Evolutionary conservation across 2,113 vertebrate species (phyloP), one percentile per base, ranked within the genome.

Genomic region (Lampris megalopsis): DNA sequence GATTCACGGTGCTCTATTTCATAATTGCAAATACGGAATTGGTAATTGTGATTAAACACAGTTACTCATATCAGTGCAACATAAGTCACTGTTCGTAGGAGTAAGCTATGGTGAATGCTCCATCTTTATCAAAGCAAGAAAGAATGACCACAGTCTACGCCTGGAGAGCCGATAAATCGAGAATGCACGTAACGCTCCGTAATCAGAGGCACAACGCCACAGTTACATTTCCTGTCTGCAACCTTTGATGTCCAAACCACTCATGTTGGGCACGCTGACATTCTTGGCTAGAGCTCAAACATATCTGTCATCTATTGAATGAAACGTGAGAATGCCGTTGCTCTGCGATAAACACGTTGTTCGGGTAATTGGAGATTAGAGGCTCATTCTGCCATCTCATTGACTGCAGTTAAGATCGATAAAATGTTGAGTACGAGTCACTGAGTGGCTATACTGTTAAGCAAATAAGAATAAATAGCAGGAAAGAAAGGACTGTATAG

Each of bases 41-140:
- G 73, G 77, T 80, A 84, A 86, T 86, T 73, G 73, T 75, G 73
- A 88, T 87, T 80, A 82, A 85, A 86, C 73, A 84, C 77, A 82
- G 59, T 38, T 68, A 61, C 63, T 68, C 36, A 73, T 84, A 83
- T 86, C 79, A 65, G 65, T 65, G 70, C 56, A 41, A 50, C 68
- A 63, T 75, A 80, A 24, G 24, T 24, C 24, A 24, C 24, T 24
- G 24, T 24, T 24, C 24, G 24, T 24, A 24, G 24, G 24, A 0
- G 24, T 24, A 24, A 24, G 24, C 24, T 24, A 24, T 24, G 24
- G 24, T 24, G 24, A 24, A 24, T 24, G 24, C 24, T 24, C 24
- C 24, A 24, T 24, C 24, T 24, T 24, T 24, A 24, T 24, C 24
- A 24, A 24, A 24, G 24, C 24, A 24, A 24, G 24, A 24, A 24